phyloP scores from a whole-genome alignment of 2,797 vertebrate species.

The Lophius americanus region DNA sequence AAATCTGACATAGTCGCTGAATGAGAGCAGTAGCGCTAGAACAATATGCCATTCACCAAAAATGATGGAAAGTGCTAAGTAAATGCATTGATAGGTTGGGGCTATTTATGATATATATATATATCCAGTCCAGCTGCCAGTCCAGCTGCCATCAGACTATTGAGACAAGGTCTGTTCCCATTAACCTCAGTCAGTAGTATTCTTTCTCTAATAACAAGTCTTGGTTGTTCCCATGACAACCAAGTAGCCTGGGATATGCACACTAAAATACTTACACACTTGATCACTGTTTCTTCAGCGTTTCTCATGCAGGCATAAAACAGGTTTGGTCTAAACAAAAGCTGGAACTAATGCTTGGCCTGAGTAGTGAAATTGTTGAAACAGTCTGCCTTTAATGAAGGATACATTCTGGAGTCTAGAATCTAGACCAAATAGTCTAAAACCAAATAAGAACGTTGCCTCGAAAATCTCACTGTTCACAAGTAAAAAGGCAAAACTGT shows the following conservation, averaged over 20 bases:
- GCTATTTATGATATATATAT: not conserved
- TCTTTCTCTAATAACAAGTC: constrained; percentile 30
- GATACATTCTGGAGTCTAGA: too few species aligned
- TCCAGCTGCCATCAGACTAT: not conserved
- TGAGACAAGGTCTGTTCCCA: constrained; percentile 17
- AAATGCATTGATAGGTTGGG: not conserved
- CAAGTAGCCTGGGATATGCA: constrained; percentile 31
- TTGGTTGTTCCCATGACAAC: constrained; percentile 61
- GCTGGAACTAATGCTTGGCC: not conserved
- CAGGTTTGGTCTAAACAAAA: constrained; percentile 7
- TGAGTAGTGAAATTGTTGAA: not conserved
- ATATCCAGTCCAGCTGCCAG: constrained; percentile 9
- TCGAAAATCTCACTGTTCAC: not conserved
- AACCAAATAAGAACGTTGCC: not conserved
- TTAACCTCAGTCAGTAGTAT: constrained; percentile 28
- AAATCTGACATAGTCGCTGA: too few species aligned
- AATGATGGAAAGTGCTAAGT: too few species aligned
- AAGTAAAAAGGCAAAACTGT: not conserved
- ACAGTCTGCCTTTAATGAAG: too few species aligned
- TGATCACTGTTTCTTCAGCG: constrained; percentile 18
- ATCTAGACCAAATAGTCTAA: not conserved
- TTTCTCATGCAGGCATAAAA: constrained; percentile 3
- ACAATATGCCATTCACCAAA: too few species aligned
- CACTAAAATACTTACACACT: not conserved
- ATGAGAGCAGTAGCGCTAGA: too few species aligned